phyloP scores from a whole-genome alignment of 2,888 invertebrate species.

The Phorcus lineatus region DNA sequence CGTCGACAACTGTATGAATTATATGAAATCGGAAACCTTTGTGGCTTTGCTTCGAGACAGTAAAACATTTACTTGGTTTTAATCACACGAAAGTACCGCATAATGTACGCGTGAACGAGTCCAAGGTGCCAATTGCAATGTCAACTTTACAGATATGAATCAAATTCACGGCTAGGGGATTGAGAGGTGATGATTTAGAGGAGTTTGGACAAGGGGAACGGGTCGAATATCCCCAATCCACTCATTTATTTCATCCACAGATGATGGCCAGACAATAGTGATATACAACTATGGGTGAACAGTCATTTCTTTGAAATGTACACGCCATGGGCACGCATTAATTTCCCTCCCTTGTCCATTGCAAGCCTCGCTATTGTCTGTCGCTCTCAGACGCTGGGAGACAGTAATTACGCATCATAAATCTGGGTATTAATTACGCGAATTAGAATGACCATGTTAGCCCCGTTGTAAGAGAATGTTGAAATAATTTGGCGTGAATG shows the following conservation, averaged over 20 bases:
- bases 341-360: background rate
- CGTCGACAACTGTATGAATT: no score
- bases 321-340: background rate
- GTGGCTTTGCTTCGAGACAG: no score
- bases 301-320: background rate
- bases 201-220: background rate
- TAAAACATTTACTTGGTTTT: no score
- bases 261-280: constrained; percentile 1
- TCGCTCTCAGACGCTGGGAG: background rate
- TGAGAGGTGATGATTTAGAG: background rate
- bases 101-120: no score
- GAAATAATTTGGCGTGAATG: background rate
- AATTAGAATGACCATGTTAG: background rate
- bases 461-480: background rate
- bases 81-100: no score
- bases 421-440: background rate
- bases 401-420: background rate
- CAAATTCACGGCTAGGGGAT: no score
- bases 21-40: no score
- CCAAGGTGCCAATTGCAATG: background rate
- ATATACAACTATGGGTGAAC: background rate
- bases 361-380: background rate
- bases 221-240: background rate
- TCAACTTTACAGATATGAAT: background rate
- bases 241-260: background rate